phyloP scores from a whole-genome alignment of 2,113 vertebrate genomes.

The Corvus cornix region DNA sequence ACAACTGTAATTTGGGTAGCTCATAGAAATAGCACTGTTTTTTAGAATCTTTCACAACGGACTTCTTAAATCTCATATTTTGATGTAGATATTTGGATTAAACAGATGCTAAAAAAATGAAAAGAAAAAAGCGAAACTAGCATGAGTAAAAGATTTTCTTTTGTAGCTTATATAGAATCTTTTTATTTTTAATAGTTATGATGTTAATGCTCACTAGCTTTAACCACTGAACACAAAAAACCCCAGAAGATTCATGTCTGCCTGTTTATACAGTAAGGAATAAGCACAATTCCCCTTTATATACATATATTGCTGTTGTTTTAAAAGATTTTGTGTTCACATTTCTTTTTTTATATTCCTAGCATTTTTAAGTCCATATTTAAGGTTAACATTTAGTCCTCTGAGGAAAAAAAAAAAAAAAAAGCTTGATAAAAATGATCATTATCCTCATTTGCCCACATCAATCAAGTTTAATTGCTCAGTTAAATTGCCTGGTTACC shows the following conservation, averaged over 20 bases:
- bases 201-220: neutral
- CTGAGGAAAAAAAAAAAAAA: slow-evolving; percentile 17
- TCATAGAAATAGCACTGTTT: neutral
- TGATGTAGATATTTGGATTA: neutral
- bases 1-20: neutral
- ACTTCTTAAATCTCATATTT: neutral
- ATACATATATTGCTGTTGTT: neutral
- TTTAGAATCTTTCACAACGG: neutral
- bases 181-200: neutral
- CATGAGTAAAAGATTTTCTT: neutral
- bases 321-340: neutral
- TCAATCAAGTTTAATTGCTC: slow-evolving; percentile 64
- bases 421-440: neutral
- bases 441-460: slow-evolving; percentile 25
- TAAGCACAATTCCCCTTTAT: neutral
- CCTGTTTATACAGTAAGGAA: neutral
- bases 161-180: neutral
- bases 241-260: neutral
- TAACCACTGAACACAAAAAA: neutral
- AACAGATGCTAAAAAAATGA: neutral
- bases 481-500: slow-evolving; percentile 62
- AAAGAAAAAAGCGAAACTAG: neutral
- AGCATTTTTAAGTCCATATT: neutral
- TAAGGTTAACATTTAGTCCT: slow-evolving; percentile 7
- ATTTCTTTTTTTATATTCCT: neutral